These are phyloP conservation scores for Lamellibrachia satsuma DNA, from an alignment of 2,888 invertebrate species.

Conservation along the genomic window DNA sequence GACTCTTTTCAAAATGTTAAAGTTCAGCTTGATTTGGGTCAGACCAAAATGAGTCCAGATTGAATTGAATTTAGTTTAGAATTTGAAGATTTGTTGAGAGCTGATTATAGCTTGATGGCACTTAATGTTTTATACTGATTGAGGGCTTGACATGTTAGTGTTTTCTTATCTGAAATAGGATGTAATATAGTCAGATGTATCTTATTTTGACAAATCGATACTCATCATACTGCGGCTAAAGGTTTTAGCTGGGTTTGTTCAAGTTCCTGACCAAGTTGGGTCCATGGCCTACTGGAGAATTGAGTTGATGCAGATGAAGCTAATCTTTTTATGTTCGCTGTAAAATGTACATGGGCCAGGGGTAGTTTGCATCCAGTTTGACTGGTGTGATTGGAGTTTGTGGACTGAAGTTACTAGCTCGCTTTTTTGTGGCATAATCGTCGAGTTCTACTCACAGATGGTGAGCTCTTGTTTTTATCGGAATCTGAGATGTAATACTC, in stretches of 20 bases:
- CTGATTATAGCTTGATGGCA: background rate
- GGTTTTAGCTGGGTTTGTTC: no score
- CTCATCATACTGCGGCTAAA: no score
- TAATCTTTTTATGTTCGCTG: background rate
- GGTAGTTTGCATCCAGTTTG: background rate
- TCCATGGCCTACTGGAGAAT: background rate
- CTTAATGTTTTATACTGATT: background rate
- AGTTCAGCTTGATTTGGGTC: background rate
- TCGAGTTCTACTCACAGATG: background rate
- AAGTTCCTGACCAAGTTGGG: background rate
- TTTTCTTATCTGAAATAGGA: background rate
- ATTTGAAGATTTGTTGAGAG: background rate
- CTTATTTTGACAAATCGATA: background rate
- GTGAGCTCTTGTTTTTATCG: background rate
- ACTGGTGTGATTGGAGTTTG: background rate
- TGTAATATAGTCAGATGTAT: background rate
- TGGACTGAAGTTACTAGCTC: background rate
- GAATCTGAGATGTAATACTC: no score
- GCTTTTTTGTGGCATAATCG: background rate
- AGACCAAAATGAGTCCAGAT: background rate
- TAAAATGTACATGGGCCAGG: background rate
- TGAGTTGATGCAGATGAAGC: background rate
- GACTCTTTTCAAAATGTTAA: conserved; percentile 6
- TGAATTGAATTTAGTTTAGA: background rate
- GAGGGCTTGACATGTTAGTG: background rate